Percentiles rank a stretch among this genome's conserved stretches.
phyloP scores from a whole-genome alignment of 2,888 invertebrate genomes.

The Zonitis immaculata region DNA sequence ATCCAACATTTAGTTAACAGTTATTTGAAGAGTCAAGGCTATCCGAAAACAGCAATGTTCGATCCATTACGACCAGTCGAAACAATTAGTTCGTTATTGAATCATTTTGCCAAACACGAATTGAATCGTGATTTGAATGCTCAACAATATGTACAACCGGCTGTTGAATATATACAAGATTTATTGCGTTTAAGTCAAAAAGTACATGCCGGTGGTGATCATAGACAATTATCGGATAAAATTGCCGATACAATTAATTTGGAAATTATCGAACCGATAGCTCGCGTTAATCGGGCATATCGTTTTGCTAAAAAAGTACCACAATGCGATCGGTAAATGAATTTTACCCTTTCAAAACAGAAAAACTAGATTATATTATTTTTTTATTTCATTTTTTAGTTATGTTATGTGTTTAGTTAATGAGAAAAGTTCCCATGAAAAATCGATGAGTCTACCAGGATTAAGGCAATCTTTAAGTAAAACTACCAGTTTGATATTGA shows the following conservation, averaged over 20 bases:
- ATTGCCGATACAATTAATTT: constrained; percentile 76
- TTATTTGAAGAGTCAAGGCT: constrained; percentile 69
- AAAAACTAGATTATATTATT: too few relatives aligned
- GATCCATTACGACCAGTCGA: constrained; percentile 65
- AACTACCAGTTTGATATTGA: constrained; percentile 69
- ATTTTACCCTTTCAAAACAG: not conserved
- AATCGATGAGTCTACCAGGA: constrained; percentile 55
- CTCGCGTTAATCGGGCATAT: constrained; percentile 78
- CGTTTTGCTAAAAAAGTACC: constrained; percentile 65
- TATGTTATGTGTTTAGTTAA: constrained; percentile 78
- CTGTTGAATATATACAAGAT: constrained; percentile 68
- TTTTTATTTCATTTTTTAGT: constrained; percentile 33
- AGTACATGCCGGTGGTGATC: constrained; percentile 56
- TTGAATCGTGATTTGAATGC: constrained; percentile 68
- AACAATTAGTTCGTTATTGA: constrained; percentile 64
- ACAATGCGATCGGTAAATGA: constrained; percentile 60
- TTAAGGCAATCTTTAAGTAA: constrained; percentile 69
- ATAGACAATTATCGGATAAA: constrained; percentile 68
- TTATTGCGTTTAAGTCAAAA: constrained; percentile 66
- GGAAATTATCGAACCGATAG: constrained; percentile 76
- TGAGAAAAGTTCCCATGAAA: constrained; percentile 55
- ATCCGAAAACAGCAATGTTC: constrained; percentile 66
- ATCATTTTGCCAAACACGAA: constrained; percentile 65
- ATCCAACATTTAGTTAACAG: constrained; percentile 68
- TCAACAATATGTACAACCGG: constrained; percentile 69